Evolutionary conservation across 2,888 invertebrate genomes (phyloP), one percentile per base, ranked within the genome.

Genomic region (Agrochola litura): DNA sequence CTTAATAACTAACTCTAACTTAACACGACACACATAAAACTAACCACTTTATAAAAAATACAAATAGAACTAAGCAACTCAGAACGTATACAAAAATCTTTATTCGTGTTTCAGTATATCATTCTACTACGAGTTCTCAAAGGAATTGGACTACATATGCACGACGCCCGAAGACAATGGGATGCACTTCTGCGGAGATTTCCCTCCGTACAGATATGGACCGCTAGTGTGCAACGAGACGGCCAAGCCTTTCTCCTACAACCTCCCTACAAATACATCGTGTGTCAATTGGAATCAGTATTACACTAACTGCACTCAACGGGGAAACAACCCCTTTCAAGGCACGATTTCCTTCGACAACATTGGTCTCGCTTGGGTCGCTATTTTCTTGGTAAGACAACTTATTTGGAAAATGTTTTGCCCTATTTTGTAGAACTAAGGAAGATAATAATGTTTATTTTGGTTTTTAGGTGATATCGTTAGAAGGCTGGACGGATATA

Each of bases 401-500:
- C 63, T 61, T 22, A 56, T 63, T 64, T 14, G 9, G 19, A 43
- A 54, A 54, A 70, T 30, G 12, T 61, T 56, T 67, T 64, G 12
- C 56, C 12, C 12, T 41, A 12, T 54, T 52, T 58, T 49, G 5
- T 56, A n/a, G 30, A 72, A 46, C n/a, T 66, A 46, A 54, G 22
- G n/a, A 67, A 25, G 14, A 14, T 52, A n/a, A 14, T 77, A 69
- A 81, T 66, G 4, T 61, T 63, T 64, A 22, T 73, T 73, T 1
- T 81, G 19, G 41, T 79, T 81, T 86, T 0, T 64, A 99, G 99
- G 99, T 99, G 67, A 99, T 99, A 95, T 99, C 99, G 88, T 96
- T 99, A 90, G 99, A 99, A 97, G 99, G 99, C 82, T 99, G 99
- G 99, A 99, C 99, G 64, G 99, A 99, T 93, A 99, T 99, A 88